Base-by-base conservation (phyloP, 2,797 vertebrate genomes). In the Glyptemys insculpta region DNA sequence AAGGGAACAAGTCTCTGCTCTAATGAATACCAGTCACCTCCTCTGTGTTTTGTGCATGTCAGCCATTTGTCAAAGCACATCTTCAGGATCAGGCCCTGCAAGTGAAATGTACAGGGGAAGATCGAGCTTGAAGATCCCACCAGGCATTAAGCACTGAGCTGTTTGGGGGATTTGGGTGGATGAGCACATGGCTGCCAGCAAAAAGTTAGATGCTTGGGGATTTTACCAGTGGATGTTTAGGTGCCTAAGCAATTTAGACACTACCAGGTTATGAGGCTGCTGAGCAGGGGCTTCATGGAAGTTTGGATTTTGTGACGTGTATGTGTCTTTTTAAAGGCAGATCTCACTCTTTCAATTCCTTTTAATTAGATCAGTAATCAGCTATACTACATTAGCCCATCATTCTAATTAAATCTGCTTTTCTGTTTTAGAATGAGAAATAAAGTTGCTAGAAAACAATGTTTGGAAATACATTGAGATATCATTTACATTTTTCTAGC, bases 401-500 rank as follows among this genome's bases (percentile, higher is more conserved):
- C 27, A 16, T 49, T 78, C 27, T 78, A 47, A 49, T 31, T 49
- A 78, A 49, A 78, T 49, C 44, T 49, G 7, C 2, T 95, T 92
- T 89, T 91, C 82, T 78, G 12, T 49, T 47, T 7, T 86, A 83
- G 88, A 59, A 85, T n/a, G 54, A 95, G 87, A 86, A 95, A 83
- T 79, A 92, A 91, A 87, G 29, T 34, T 91, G 23, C 34, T 56
- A 76, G 29, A 2, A 83, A 62, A 34, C 2, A 14, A 62, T 62
- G 14, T 62, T 62, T 62, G 29, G 34, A 62, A 59, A 59, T 31
- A 53, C 25, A 74, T 49, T 52, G 52, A 85, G 89, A 72, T 53
- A 91, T 37, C 84, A 93, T 89, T 91, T 94, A 85, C 95, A 89
- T 94, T 85, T 89, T 83, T 76, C 87, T 88, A 10, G 2, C 7